Percentiles rank a stretch among this genome's conserved stretches.
Conservation (phyloP, 2,113 vertebrate genomes). For the Laticauda laticaudata region DNA sequence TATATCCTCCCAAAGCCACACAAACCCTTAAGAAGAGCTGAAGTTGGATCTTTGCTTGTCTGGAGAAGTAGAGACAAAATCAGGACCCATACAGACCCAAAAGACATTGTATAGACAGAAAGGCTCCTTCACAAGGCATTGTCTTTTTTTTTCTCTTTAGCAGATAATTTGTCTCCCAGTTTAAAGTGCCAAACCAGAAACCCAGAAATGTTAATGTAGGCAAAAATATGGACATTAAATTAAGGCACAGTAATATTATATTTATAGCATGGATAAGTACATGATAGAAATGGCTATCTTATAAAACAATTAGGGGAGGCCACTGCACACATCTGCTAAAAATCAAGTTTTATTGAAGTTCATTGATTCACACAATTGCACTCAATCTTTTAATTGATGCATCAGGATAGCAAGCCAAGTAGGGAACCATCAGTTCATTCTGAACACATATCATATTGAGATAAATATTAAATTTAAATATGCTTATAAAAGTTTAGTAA, state of each 20-base stretch:
- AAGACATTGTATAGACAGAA: neutral
- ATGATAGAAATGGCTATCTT: neutral
- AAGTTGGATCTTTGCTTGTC: neutral
- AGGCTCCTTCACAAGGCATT: neutral
- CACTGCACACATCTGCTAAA: neutral
- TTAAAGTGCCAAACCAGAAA: neutral
- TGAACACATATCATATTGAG: slow-evolving; percentile 10
- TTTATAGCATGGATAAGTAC: neutral
- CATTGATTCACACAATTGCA: neutral
- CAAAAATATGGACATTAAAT: neutral
- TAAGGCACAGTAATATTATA: neutral
- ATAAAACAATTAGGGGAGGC: neutral
- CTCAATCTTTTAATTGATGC: neutral
- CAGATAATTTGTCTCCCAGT: neutral
- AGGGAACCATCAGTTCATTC: neutral
- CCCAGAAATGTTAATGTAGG: neutral
- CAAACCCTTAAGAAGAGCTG: neutral
- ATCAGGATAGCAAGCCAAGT: neutral
- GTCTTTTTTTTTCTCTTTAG: neutral
- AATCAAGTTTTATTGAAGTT: neutral
- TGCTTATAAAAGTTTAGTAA: slow-evolving; percentile 5
- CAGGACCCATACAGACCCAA: neutral
- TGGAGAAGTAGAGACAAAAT: neutral
- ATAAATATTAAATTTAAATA: slow-evolving; percentile 18
- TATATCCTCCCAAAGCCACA: neutral